Base-by-base conservation (phyloP, 2,797 vertebrate genomes). In the Otolemur crassicaudatus region DNA sequence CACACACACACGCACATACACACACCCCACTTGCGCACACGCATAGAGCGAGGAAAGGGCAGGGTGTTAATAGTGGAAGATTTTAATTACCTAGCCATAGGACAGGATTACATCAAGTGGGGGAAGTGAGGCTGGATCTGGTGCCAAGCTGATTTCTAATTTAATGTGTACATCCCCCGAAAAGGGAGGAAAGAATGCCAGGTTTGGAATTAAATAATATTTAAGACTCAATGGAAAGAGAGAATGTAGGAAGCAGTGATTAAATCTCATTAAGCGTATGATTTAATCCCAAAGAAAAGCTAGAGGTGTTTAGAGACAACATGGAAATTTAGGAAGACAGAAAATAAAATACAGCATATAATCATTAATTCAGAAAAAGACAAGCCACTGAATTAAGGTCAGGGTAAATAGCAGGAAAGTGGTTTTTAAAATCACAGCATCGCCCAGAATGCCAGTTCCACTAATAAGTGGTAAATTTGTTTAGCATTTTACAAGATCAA, bases 51-150 rank as follows among this genome's bases (percentile, higher is more conserved):
- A 37, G 73, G 67, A 95, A 95, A 98, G 92, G 97, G 94, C 43
- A 34, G 2, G 46, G 53, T 88, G 83, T 81, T 0, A 1, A 94
- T 31, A 84, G 96, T 67, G 94, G 89, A 90, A 97, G 94, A 95
- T 96, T 98, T 98, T 98, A 98, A 98, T 98, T 98, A 97, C 96
- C 97, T 96, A 94, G 58, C 91, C 96, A 95, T 83, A 94, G 95
- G 96, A 97, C 90, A 84, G 97, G 96, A 98, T 98, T 97, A 97
- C 72, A 97, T 95, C 96, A 98, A 97, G 96, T n/a, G 3, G 92
- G 97, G 95, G 96, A 98, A 98, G 95, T 65, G 93, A 96, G 95
- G 83, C 93, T 96, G 94, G 94, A 94, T 97, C 96, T 98, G 92
- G 79, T 96, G 58, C 94, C 96, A 93, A 61, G 86, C 86, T 96